Conservation (phyloP, 37 sponge, comb jelly and placozoan genomes). For the Axinella damicornis region DNA sequence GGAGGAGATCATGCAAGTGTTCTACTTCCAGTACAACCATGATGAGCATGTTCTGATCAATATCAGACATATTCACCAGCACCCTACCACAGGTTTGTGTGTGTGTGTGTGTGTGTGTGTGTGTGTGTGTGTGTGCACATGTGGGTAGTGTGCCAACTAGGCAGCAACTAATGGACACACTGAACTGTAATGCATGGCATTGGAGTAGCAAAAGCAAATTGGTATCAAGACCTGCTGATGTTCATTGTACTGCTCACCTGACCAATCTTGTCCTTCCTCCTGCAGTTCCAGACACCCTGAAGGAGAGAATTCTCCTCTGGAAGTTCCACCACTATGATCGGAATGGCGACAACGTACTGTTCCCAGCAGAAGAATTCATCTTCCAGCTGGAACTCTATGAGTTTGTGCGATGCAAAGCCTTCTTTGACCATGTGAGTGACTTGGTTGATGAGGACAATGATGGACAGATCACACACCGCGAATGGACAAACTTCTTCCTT, state of each 20-base stretch:
- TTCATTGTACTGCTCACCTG: too few species aligned
- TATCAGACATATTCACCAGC: constrained; percentile 14
- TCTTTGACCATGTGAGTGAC: constrained; percentile 27
- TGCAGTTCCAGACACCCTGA: neutral
- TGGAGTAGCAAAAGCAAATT: too few species aligned
- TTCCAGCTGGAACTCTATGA: constrained; percentile 2
- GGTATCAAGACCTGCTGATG: too few species aligned
- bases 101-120: too few species aligned
- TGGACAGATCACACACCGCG: neutral
- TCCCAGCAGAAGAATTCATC: neutral
- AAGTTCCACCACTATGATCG: constrained; percentile 27
- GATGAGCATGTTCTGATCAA: constrained; percentile 18
- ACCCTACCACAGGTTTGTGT: constrained; percentile 4
- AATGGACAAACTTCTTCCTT: constrained; percentile 39
- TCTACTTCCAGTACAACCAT: constrained; percentile 20
- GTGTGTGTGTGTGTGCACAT: too few species aligned
- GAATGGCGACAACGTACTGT: constrained; percentile 8
- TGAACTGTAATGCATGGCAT: too few species aligned
- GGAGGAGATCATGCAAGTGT: neutral
- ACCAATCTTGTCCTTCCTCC: neutral
- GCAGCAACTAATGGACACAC: too few species aligned
- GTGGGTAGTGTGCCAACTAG: too few species aligned
- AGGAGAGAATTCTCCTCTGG: constrained; percentile 3
- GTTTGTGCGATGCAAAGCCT: constrained; percentile 9
- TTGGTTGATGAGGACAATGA: constrained; percentile 9